Base-by-base conservation (phyloP, 2,113 vertebrate genomes). In the Mionectes macconnelli region DNA sequence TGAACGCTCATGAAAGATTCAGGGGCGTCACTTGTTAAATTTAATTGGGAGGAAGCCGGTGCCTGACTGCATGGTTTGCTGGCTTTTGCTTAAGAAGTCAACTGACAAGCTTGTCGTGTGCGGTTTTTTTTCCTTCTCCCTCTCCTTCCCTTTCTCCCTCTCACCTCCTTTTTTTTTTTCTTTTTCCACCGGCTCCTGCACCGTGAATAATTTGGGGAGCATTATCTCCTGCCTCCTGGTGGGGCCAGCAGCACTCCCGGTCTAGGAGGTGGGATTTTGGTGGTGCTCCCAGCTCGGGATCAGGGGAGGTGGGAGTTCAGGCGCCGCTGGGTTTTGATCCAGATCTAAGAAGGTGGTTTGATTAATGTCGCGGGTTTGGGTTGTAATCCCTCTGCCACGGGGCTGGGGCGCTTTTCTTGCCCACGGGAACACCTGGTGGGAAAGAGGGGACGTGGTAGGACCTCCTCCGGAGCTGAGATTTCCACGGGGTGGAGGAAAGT, bases 1-100 rank as follows among this genome's bases (percentile, higher is more conserved):
- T 27, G 85, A 94, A 87, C 1, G 91, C 97, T 98, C 97, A 98
- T 97, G 97, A 98, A 98, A 98, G 96, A 98, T 98, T 98, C 97
- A 98, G 93, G 94, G 96, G 89, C 81, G 73, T 96, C 97, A 94
- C 97, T 97, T 97, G 97, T 98, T 98, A 97, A 98, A 98, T 97
- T 98, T 98, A 98, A 98, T 98, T 98, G 97, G 97, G 97, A 97
- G 97, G 96, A 97, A 97, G 93, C 94, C 60, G 35, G 60, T 19
- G 91, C 76, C 82, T 95, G 95, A 76, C 93, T 92, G 96, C 91
- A 84, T 52, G 31, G 85, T 95, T 95, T 95, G 96, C 96, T 96
- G 97, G 80, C 87, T 97, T 91, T 93, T 89, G 93, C 94, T 97
- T 97, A 95, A 97, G 96, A 97, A 97, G 96, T 92, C 89, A 89